Evolutionary conservation across 2,888 invertebrate species (phyloP).

Genomic region (Tubulanus polymorphus): DNA sequence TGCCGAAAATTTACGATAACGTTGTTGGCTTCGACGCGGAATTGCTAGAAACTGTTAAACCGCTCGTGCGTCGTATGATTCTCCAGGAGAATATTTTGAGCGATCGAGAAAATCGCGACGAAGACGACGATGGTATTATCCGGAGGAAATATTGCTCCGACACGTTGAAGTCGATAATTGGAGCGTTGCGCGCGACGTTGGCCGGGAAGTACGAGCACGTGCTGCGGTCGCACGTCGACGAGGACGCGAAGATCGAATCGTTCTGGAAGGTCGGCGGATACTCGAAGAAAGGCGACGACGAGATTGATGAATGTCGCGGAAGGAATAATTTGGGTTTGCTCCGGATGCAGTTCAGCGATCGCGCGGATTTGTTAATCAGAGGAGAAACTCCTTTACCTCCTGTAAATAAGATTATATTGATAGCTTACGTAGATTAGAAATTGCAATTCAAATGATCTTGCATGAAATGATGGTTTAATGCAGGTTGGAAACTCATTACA

Average conservation of each 20-base stretch:
- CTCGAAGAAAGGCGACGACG: slow-evolving; percentile 7
- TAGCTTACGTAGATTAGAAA: too few relatives aligned
- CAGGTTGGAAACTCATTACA: too few relatives aligned
- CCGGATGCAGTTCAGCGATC: slow-evolving; percentile 63
- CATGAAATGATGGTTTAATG: too few relatives aligned
- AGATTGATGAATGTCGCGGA: background rate
- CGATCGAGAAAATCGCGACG: background rate
- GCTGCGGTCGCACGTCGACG: slow-evolving; percentile 62
- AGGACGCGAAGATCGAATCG: slow-evolving; percentile 75
- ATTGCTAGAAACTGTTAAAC: slow-evolving; percentile 56
- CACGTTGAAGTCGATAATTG: slow-evolving; percentile 12
- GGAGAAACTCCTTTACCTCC: slow-evolving; percentile 67
- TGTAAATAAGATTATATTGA: slow-evolving; percentile 31
- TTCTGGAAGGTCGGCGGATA: too few relatives aligned
- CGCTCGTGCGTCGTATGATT: too few relatives aligned
- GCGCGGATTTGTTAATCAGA: slow-evolving; percentile 68
- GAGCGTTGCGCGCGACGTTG: slow-evolving; percentile 17
- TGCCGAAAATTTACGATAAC: slow-evolving; percentile 62
- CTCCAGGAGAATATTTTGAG: background rate
- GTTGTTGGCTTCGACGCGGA: slow-evolving; percentile 52
- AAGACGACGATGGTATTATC: background rate
- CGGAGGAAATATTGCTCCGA: slow-evolving; percentile 5
- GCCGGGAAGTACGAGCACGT: slow-evolving; percentile 28
- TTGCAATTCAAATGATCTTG: too few relatives aligned
- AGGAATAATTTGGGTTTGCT: slow-evolving; percentile 7